Evolutionary conservation across 2,113 vertebrate species (phyloP).

Genomic region (Panthera leo): DNA sequence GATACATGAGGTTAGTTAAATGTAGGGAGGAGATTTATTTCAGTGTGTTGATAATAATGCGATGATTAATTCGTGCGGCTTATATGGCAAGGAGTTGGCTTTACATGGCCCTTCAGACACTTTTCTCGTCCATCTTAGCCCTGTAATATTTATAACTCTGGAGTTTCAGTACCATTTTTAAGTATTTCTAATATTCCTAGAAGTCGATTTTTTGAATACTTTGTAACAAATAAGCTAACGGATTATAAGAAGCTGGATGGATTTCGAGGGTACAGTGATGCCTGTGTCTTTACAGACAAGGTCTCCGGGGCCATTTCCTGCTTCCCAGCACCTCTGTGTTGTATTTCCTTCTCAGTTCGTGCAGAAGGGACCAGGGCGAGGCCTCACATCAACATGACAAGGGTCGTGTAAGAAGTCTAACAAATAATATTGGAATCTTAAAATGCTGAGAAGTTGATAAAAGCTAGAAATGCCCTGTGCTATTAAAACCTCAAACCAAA

Average conservation of each 20-base stretch:
- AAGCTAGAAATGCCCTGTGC: not conserved
- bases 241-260: rapidly evolving
- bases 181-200: not conserved
- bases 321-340: not conserved
- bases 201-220: not conserved
- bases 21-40: not conserved
- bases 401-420: not conserved
- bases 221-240: not conserved
- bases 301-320: no score
- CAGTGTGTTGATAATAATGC: not conserved
- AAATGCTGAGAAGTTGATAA: not conserved
- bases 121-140: not conserved
- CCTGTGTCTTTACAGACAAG: not conserved
- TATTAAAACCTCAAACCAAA: not conserved
- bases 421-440: not conserved
- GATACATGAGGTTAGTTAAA: rapidly evolving
- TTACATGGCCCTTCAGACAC: not conserved
- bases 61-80: not conserved
- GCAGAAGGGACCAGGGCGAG: not conserved
- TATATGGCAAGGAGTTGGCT: rapidly evolving
- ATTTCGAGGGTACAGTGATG: rapidly evolving
- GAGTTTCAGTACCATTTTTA: not conserved
- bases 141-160: not conserved
- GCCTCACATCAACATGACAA: no score
- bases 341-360: not conserved